Conservation (phyloP, 1,140 invertebrate species). For the Drosophila ercepeae region DNA sequence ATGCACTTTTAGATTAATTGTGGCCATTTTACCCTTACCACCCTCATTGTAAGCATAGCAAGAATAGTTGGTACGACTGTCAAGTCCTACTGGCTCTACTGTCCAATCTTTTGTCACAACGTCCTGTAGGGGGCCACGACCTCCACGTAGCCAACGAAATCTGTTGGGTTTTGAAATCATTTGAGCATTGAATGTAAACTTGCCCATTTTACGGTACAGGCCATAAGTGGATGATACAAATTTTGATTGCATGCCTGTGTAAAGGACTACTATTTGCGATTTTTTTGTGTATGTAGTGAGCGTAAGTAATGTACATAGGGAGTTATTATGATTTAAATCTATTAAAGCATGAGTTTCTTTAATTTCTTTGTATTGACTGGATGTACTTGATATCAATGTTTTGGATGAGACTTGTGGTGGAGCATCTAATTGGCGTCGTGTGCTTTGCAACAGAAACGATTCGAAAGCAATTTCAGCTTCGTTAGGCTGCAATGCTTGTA, state of each 20-base stretch:
- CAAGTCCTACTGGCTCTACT: slow-evolving; percentile 91
- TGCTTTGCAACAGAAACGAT: slow-evolving; percentile 68
- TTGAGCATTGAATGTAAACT: slow-evolving; percentile 74
- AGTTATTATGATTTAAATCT: slow-evolving; percentile 78
- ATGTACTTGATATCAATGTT: slow-evolving; percentile 32
- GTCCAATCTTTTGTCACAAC: slow-evolving; percentile 90
- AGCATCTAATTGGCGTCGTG: slow-evolving; percentile 37
- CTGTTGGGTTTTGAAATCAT: slow-evolving; percentile 83
- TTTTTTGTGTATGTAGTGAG: slow-evolving; percentile 77
- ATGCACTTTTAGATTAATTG: slow-evolving; percentile 90
- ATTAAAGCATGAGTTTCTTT: slow-evolving; percentile 82
- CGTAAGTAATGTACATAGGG: slow-evolving; percentile 80
- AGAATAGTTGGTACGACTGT: slow-evolving; percentile 93
- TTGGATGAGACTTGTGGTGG: slow-evolving; percentile 34
- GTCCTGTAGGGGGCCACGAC: slow-evolving; percentile 88
- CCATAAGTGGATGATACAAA: slow-evolving; percentile 37
- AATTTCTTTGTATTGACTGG: slow-evolving; percentile 45
- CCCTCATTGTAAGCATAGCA: slow-evolving; percentile 93
- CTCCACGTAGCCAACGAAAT: slow-evolving; percentile 92
- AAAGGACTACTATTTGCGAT: slow-evolving; percentile 79
- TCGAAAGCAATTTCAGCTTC: slow-evolving; percentile 76
- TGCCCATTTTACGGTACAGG: slow-evolving; percentile 77
- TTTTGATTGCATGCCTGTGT: slow-evolving; percentile 43
- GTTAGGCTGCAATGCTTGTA: slow-evolving; percentile 66
- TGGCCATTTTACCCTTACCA: slow-evolving; percentile 90